Evolutionary conservation across 2,888 invertebrate genomes (phyloP), one percentile per base, ranked within the genome.

Genomic region (Sminthurinus aureus): DNA sequence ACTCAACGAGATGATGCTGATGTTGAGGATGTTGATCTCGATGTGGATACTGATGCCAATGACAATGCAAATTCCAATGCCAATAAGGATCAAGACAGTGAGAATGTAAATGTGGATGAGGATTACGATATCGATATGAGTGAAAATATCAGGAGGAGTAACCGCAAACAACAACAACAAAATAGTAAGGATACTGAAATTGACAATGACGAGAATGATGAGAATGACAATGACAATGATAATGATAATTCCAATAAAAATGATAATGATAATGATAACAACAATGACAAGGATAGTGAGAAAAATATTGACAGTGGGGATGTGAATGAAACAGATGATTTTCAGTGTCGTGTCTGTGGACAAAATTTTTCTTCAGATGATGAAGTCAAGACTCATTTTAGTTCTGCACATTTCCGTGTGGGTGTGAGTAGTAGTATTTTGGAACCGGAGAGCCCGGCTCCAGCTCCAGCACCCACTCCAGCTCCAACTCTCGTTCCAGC

Each of bases 361-460:
- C 71, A 87, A 76, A 78, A 81, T 20, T 88, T 87, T 64, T 67
- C 78, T 0, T 80, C 81, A 38, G 86, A 87, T 69, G 85, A 86
- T 0, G 88, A 87, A 26, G 73, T 88, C 3, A 24, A 84, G 6
- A 64, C 75, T 18, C 88, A 88, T 85, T 88, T 88, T 50, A 87
- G 84, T 24, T 66, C 84, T 58, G 86, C 83, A 64, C 88, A 88
- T 83, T 85, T 88, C 38, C 81, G 87, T 20, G 75, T 85, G 12
- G 86, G 83, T 0, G 67, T 79, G 22, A 75, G 79, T 12, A 78
- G 73, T 18, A 85, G 82, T 81, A 85, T 88, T 22, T 73, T 87
- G 13, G 88, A 88, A 74, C 88, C 88, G 0, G 87, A 87, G 66
- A 87, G 87, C 79, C 88, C 88, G 2, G 87, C 82, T 26, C 88